These are phyloP conservation scores for Lasioglossum villosulum DNA, from an alignment of 2,888 invertebrate species.

Conservation along the genomic window DNA sequence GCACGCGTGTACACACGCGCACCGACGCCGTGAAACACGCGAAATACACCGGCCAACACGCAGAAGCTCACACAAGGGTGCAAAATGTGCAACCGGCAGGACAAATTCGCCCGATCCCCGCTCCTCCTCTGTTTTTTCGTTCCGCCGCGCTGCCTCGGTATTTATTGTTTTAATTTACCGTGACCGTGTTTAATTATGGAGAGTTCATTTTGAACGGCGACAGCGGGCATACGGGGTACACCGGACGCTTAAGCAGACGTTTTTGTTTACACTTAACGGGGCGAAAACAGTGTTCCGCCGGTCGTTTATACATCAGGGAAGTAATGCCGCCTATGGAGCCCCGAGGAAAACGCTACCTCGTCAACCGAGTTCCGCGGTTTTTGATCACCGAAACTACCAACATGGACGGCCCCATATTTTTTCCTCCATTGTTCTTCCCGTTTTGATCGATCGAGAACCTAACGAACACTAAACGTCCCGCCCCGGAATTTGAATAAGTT, in stretches of 20 bases:
- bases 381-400: neutral
- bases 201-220: slow-evolving; percentile 77
- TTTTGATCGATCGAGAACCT: neutral
- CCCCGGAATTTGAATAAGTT: neutral
- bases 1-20: slow-evolving; percentile 3
- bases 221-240: slow-evolving; percentile 35
- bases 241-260: slow-evolving; percentile 48
- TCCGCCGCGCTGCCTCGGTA: slow-evolving; percentile 62
- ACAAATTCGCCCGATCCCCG: slow-evolving; percentile 55
- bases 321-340: neutral
- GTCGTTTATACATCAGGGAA: slow-evolving; percentile 24
- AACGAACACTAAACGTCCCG: neutral
- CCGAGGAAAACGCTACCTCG: neutral
- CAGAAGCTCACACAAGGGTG: neutral
- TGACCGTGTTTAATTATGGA: slow-evolving; percentile 82
- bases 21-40: neutral
- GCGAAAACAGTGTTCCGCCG: slow-evolving; percentile 19
- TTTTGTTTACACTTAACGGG: slow-evolving; percentile 53
- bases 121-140: slow-evolving; percentile 40
- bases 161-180: slow-evolving; percentile 83
- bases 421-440: neutral
- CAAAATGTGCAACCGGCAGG: slow-evolving; percentile 32
- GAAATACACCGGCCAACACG: neutral
- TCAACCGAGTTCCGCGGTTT: neutral
- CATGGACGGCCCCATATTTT: neutral